Percentiles rank a stretch among this genome's conserved stretches.
These are phyloP conservation scores for Diaperis boleti DNA, from an alignment of 2,888 invertebrate species.

Conservation along the genomic window DNA sequence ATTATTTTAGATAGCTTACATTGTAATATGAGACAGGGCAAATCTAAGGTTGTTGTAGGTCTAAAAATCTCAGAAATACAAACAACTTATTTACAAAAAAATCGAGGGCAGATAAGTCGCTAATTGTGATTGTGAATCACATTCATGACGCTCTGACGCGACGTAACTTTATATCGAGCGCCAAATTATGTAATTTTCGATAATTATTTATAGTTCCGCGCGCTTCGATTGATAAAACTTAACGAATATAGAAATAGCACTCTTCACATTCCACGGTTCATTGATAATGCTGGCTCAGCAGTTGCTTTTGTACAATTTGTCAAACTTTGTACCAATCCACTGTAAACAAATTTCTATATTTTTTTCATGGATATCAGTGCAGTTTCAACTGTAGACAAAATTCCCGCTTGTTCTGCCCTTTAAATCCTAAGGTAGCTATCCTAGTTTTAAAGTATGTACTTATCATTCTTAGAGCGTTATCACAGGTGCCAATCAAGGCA, in stretches of 20 bases:
- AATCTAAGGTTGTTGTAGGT: too few relatives aligned
- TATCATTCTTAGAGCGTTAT: too few relatives aligned
- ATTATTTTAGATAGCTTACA: too few relatives aligned
- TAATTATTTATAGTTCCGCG: conserved; percentile 23
- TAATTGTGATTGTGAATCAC: too few relatives aligned
- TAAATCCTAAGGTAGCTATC: not conserved
- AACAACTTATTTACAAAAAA: too few relatives aligned
- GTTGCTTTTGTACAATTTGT: conserved; percentile 6
- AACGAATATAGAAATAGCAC: conserved; percentile 9
- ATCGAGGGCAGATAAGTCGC: too few relatives aligned
- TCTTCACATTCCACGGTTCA: conserved; percentile 16
- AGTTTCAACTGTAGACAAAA: conserved; percentile 1
- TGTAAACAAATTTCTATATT: conserved; percentile 26
- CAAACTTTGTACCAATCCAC: conserved; percentile 19
- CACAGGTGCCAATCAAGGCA: not conserved
- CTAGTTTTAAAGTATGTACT: too few relatives aligned
- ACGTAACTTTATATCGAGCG: conserved; percentile 22
- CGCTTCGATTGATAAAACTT: conserved; percentile 12
- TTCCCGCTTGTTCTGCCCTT: conserved; percentile 18
- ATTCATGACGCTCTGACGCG: too few relatives aligned
- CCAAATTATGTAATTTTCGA: conserved; percentile 30
- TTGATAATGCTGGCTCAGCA: conserved; percentile 20
- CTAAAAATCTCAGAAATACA: too few relatives aligned
- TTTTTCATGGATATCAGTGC: conserved; percentile 8
- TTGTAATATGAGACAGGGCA: too few relatives aligned